Evolutionary conservation across 2,888 invertebrate genomes (phyloP).

Genomic region (Drosophila birchii): DNA sequence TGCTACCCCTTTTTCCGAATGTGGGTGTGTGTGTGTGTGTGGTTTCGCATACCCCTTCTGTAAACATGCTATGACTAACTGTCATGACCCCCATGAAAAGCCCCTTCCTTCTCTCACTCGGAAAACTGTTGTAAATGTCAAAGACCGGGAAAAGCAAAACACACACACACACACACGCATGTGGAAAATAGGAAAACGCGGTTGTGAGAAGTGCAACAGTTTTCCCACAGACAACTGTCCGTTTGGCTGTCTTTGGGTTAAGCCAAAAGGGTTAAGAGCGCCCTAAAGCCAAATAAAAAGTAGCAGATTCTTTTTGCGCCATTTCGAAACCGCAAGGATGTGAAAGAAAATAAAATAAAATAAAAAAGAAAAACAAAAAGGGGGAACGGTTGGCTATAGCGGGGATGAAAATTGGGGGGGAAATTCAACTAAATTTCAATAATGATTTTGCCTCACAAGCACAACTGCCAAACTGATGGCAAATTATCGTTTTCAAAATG

Average conservation of each 20-base stretch:
- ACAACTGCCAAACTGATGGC: slow-evolving; percentile 2
- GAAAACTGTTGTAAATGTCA: slow-evolving; percentile 75
- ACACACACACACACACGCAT: slow-evolving; percentile 17
- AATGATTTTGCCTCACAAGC: slow-evolving; percentile 1
- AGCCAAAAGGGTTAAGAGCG: slow-evolving; percentile 50
- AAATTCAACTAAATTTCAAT: slow-evolving; percentile 19
- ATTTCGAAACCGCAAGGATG: slow-evolving; percentile 33
- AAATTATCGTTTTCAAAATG: neutral
- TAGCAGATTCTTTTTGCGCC: slow-evolving; percentile 33
- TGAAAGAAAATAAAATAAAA: neutral
- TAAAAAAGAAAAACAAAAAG: neutral
- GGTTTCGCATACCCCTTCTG: slow-evolving; percentile 37
- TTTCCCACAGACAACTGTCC: slow-evolving; percentile 49
- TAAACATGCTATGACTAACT: slow-evolving; percentile 65
- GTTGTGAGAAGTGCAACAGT: slow-evolving; percentile 69
- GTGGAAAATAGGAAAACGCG: slow-evolving; percentile 11
- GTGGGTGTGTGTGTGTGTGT: slow-evolving; percentile 21
- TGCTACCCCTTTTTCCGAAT: slow-evolving; percentile 26
- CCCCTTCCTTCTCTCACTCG: slow-evolving; percentile 38
- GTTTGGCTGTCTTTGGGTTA: slow-evolving; percentile 38
- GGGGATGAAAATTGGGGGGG: neutral
- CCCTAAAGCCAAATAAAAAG: slow-evolving; percentile 23
- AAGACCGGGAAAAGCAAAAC: slow-evolving; percentile 68
- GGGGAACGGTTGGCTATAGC: neutral
- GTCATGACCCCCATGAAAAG: slow-evolving; percentile 27